Base-by-base conservation (phyloP, 2,888 invertebrate species). In the Tipula unca region DNA sequence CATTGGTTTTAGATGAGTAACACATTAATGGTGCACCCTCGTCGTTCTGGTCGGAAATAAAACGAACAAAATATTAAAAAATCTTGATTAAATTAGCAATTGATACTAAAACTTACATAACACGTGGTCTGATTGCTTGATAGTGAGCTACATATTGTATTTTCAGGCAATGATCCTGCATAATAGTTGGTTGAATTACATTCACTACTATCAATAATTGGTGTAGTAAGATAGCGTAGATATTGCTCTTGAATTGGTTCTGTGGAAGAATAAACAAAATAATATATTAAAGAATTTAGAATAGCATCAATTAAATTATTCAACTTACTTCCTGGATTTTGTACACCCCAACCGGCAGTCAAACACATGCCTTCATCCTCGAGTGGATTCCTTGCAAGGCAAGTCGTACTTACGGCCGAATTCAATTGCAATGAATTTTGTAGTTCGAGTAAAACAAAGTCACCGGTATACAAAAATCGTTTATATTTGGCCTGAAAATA, bases 21-120 rank as follows among this genome's bases (percentile, higher is more conserved):
- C 94, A 94, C 92, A 94, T 93, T 86, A 94, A 88, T 10, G 94
- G 94, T 25, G 94, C 93, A n/a, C 94, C 94, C 89, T 93, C 93
- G 87, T 94, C 93, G 87, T 93, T 93, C 94, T 94, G 88, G 54
- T 35, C 10, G 25, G 36, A 20, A 32, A n/a, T n/a, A n/a, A n/a
- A n/a, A n/a, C n/a, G n/a, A n/a, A n/a, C n/a, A n/a, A 82, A 48
- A 25, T 32, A 32, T 32, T 69, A 82, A 29, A 86, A 48, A 84
- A 42, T n/a, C 32, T 29, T 14, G 35, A 69, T 84, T 39, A 14
- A 25, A 8, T 69, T 1, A 32, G 20, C 5, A 82, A 32, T 29
- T 36, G 3, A 13, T 35, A 17, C 6, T 48, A 32, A 36, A 86
- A 91, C 92, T 92, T 91, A 94, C 94, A 89, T 93, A 92, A 89